Evolutionary conservation across 2,888 invertebrate genomes (phyloP).

Genomic region (Nephrotoma flavescens): DNA sequence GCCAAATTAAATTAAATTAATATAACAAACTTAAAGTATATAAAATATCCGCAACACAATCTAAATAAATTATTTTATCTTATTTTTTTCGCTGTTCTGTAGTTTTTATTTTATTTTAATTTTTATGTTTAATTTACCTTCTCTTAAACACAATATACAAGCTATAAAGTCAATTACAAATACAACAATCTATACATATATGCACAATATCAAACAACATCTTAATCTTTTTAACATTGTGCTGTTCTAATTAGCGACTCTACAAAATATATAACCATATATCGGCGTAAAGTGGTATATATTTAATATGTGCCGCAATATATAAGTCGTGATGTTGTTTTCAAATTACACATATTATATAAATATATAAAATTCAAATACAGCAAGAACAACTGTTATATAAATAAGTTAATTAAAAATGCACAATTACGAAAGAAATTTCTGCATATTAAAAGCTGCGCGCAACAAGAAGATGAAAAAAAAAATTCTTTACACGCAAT

Average conservation of each 20-base stretch:
- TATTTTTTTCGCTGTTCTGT: not conserved
- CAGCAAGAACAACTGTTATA: not conserved
- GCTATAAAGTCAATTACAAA: not conserved
- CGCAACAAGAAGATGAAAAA: not conserved
- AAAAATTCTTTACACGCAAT: not conserved
- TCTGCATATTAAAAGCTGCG: not conserved
- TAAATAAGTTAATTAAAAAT: not conserved
- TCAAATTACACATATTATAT: not conserved
- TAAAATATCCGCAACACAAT: not conserved
- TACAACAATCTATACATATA: not conserved
- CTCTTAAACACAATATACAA: not conserved
- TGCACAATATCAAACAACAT: not conserved
- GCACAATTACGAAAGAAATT: not conserved
- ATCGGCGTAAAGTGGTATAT: not conserved
- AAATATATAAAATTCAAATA: not conserved
- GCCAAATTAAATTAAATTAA: not conserved
- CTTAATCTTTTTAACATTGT: slow-evolving; percentile 4
- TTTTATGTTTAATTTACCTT: not conserved
- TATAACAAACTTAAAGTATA: not conserved
- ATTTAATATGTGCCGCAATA: not conserved
- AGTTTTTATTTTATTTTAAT: not conserved
- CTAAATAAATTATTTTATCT: not conserved
- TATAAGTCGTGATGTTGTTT: slow-evolving; percentile 1
- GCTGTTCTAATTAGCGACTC: slow-evolving; percentile 1
- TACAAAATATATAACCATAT: not conserved